These are phyloP conservation scores for Orius insidiosus DNA, from an alignment of 1,140 invertebrate genomes.

Conservation along the genomic window DNA sequence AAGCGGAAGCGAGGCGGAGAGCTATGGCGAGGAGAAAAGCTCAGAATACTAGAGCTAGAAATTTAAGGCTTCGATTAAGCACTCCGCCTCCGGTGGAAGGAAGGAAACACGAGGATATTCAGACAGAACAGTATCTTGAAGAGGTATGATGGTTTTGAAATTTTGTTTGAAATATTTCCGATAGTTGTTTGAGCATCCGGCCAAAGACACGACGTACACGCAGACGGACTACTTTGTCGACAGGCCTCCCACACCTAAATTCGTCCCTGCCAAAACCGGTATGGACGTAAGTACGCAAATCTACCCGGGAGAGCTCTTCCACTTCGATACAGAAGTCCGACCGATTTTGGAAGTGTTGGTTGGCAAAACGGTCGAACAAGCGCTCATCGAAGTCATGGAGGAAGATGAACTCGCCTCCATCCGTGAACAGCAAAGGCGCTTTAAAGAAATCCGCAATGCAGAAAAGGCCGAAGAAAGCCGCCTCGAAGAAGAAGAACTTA, in stretches of 20 bases:
- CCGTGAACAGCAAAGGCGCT: conserved; percentile 56
- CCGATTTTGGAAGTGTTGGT: conserved; percentile 74
- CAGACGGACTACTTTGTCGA: conserved; percentile 78
- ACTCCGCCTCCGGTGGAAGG: conserved; percentile 57
- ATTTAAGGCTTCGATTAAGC: conserved; percentile 32
- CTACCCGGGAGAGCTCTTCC: conserved; percentile 70
- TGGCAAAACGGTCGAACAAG: conserved; percentile 72
- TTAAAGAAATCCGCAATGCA: conserved; percentile 54
- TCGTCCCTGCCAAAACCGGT: conserved; percentile 58
- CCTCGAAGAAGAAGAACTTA: conserved; percentile 50
- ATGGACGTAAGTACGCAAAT: conserved; percentile 70
- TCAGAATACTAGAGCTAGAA: conserved; percentile 28
- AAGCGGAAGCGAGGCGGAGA: conserved; percentile 40
- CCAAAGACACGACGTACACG: conserved; percentile 25
- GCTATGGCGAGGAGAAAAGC: conserved; percentile 38
- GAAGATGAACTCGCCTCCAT: conserved; percentile 58
- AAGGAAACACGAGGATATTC: conserved; percentile 61
- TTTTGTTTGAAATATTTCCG: conserved; percentile 17
- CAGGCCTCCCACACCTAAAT: conserved; percentile 51
- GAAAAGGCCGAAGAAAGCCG: conserved; percentile 60
- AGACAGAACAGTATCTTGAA: conserved; percentile 76
- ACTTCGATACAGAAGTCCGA: conserved; percentile 76
- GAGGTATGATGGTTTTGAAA: conserved; percentile 36
- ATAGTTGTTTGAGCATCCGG: conserved; percentile 47
- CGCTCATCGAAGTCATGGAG: conserved; percentile 62